Percentiles rank a stretch among this genome's conserved stretches.
phyloP scores from a whole-genome alignment of 2,888 invertebrate genomes.

The Scelioninae gen. 1 region DNA sequence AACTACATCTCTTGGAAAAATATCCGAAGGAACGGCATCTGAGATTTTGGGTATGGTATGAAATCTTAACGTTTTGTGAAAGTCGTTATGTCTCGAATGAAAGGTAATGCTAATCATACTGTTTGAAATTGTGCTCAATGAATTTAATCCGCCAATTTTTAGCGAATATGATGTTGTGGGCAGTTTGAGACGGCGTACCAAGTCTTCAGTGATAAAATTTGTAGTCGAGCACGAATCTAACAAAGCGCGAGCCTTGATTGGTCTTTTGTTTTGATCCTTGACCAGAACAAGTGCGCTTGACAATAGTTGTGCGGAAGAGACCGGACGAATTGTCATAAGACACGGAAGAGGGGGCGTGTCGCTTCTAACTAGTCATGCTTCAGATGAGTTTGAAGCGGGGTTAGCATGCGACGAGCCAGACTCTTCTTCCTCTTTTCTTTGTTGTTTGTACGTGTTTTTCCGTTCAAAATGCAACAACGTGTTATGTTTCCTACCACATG shows the following conservation, averaged over 20 bases:
- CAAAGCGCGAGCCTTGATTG: not conserved
- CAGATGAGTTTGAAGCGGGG: no score
- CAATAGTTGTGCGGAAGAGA: no score
- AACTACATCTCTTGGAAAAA: slow-evolving; percentile 32
- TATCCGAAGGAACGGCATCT: not conserved
- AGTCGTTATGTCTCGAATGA: slow-evolving; percentile 5
- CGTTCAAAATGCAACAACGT: no score
- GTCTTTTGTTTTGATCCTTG: no score
- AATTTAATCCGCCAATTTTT: not conserved
- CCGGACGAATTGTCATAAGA: no score
- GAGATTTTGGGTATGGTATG: not conserved
- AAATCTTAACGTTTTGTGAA: not conserved
- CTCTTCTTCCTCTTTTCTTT: no score
- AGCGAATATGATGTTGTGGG: not conserved
- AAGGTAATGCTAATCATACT: not conserved
- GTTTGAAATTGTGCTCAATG: not conserved
- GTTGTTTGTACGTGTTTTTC: no score
- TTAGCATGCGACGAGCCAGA: no score
- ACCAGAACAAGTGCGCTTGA: no score
- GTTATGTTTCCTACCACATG: no score
- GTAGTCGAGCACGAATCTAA: slow-evolving; percentile 22
- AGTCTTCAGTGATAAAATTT: slow-evolving; percentile 1
- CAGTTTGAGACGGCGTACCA: not conserved
- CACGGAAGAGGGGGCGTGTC: no score
- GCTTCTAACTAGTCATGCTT: no score